phyloP scores from a whole-genome alignment of 2,113 vertebrate species.

The Thinocorus orbignyianus region DNA sequence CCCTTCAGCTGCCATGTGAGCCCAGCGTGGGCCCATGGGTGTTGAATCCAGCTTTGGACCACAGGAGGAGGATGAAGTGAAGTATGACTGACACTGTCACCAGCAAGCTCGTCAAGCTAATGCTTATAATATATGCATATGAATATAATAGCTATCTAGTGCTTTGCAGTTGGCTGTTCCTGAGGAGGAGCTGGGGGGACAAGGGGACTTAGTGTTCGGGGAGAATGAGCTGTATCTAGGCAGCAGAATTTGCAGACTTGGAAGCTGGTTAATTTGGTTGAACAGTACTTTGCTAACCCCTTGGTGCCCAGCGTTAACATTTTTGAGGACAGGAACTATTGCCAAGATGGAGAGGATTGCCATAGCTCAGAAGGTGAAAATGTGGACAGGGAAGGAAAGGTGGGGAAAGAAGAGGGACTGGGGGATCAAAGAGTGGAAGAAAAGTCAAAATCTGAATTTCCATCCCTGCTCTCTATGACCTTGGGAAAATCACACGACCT shows the following conservation, averaged over 20 bases:
- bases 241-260: not conserved
- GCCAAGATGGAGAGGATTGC: not conserved
- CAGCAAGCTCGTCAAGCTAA: slow-evolving; percentile 13
- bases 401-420: not conserved
- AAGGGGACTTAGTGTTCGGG: not conserved
- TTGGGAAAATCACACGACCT: not conserved
- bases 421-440: not conserved
- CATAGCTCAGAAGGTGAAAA: not conserved
- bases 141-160: not conserved
- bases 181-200: not conserved
- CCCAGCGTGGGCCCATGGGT: not conserved
- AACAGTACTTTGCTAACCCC: not conserved
- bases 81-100: slow-evolving; percentile 38
- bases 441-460: not conserved
- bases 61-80: slow-evolving; percentile 41
- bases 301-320: accelerated
- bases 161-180: not conserved
- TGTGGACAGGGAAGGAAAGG: not conserved
- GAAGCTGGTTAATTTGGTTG: not conserved
- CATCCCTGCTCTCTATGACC: not conserved
- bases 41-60: slow-evolving; percentile 49
- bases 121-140: not conserved
- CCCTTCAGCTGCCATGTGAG: slow-evolving; percentile 48
- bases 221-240: not conserved
- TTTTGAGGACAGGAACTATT: not conserved